These are phyloP conservation scores for Tiphia femorata DNA, from an alignment of 2,888 invertebrate genomes.

Conservation along the genomic window DNA sequence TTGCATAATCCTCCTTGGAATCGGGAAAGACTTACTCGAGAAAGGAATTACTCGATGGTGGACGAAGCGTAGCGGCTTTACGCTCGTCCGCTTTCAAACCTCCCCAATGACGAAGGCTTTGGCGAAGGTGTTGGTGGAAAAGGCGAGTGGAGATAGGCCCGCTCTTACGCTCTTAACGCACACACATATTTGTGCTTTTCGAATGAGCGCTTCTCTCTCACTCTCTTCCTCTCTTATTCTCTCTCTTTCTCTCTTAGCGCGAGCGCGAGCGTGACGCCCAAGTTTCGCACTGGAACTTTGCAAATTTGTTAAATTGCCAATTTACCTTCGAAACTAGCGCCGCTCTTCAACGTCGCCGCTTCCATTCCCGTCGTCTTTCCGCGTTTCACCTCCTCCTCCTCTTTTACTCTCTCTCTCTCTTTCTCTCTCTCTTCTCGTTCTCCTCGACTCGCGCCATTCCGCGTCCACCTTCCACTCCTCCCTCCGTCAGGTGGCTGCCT, in stretches of 20 bases:
- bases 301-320: conserved; percentile 68
- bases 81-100: too few species aligned
- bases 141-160: background rate
- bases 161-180: background rate
- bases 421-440: conserved; percentile 29
- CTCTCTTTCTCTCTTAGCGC: conserved; percentile 20
- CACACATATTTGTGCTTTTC: conserved; percentile 26
- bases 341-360: conserved; percentile 40
- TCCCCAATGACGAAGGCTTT: too few species aligned
- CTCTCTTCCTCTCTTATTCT: conserved; percentile 13
- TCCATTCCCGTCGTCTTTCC: conserved; percentile 21
- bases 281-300: conserved; percentile 61
- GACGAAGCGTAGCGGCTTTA: too few species aligned
- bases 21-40: too few species aligned
- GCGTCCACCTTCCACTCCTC: conserved; percentile 18
- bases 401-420: conserved; percentile 6
- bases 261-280: conserved; percentile 40
- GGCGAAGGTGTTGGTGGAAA: too few species aligned
- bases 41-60: too few species aligned
- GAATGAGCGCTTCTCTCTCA: conserved; percentile 6
- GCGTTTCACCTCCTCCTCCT: conserved; percentile 15
- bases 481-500: conserved; percentile 12
- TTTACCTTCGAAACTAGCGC: conserved; percentile 65
- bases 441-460: conserved; percentile 18
- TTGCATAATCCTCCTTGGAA: conserved; percentile 38